Evolutionary conservation across 2,888 invertebrate species (phyloP).

Genomic region (Labia minor): DNA sequence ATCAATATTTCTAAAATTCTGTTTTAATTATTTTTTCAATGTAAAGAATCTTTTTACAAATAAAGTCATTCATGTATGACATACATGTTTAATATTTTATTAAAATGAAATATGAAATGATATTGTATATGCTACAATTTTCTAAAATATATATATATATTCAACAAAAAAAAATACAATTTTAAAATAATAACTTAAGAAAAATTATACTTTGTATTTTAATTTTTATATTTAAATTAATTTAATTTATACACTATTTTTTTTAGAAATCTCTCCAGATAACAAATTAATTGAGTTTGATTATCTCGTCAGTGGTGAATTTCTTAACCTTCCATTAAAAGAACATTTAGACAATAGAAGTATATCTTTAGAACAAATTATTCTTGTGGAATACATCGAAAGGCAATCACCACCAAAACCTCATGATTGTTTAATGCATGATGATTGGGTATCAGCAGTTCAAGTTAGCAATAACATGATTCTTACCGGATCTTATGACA

Average conservation of each 20-base stretch:
- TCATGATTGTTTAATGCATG: slow-evolving; percentile 82
- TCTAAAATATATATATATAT: too few species aligned
- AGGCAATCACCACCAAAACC: slow-evolving; percentile 85
- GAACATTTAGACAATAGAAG: slow-evolving; percentile 67
- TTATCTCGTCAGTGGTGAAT: slow-evolving; percentile 75
- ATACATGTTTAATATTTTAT: too few species aligned
- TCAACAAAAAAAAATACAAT: too few species aligned
- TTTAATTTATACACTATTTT: slow-evolving; percentile 17
- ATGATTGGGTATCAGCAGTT: slow-evolving; percentile 95
- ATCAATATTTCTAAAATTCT: too few species aligned
- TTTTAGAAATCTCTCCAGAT: slow-evolving; percentile 19
- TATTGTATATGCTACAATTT: too few species aligned
- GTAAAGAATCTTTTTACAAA: too few species aligned
- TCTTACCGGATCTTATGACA: slow-evolving; percentile 86
- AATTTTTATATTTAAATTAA: too few species aligned
- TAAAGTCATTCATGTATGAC: too few species aligned
- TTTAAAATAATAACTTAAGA: too few species aligned
- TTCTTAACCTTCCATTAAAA: slow-evolving; percentile 56
- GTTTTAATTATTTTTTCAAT: too few species aligned
- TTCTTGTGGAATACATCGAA: slow-evolving; percentile 86
- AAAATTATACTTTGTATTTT: too few species aligned
- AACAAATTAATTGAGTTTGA: slow-evolving; percentile 60
- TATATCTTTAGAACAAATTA: slow-evolving; percentile 68
- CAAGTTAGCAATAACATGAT: slow-evolving; percentile 65
- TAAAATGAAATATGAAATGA: too few species aligned